phyloP scores from a whole-genome alignment of 2,888 invertebrate genomes.

The Trilocha varians region DNA sequence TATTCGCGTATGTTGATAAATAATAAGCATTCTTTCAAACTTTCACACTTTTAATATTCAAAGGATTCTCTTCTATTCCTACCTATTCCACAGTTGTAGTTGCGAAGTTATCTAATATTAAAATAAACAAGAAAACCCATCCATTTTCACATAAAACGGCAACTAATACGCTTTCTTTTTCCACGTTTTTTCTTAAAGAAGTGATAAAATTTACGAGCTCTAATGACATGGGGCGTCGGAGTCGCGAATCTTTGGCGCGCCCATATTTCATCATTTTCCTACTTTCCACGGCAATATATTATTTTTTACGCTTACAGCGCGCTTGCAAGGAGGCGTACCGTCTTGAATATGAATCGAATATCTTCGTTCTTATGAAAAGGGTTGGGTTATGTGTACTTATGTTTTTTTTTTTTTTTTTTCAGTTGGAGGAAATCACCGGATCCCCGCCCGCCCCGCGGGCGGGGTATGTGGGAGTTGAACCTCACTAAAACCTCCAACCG shows the following conservation, averaged over 20 bases:
- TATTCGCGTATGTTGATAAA: too few species aligned
- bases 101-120: too few species aligned
- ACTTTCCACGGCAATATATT: slow-evolving; percentile 50
- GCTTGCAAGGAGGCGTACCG: slow-evolving; percentile 22
- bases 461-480: too few species aligned
- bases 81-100: too few species aligned
- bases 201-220: slow-evolving; percentile 43
- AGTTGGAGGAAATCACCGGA: too few species aligned
- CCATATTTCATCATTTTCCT: slow-evolving; percentile 61
- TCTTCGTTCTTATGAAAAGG: slow-evolving; percentile 14
- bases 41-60: too few species aligned
- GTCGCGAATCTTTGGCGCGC: slow-evolving; percentile 35
- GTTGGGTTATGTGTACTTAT: slow-evolving; percentile 11
- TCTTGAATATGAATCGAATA: slow-evolving; percentile 28
- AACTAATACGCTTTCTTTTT: neutral
- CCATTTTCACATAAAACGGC: neutral
- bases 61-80: too few species aligned
- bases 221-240: slow-evolving; percentile 49
- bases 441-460: too few species aligned
- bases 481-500: too few species aligned
- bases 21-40: too few species aligned
- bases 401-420: neutral
- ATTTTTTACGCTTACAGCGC: slow-evolving; percentile 31
- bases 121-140: too few species aligned
- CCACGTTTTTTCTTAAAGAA: too few species aligned